Base-by-base conservation (phyloP, 2,113 vertebrate genomes). In the Collichthys lucidus region DNA sequence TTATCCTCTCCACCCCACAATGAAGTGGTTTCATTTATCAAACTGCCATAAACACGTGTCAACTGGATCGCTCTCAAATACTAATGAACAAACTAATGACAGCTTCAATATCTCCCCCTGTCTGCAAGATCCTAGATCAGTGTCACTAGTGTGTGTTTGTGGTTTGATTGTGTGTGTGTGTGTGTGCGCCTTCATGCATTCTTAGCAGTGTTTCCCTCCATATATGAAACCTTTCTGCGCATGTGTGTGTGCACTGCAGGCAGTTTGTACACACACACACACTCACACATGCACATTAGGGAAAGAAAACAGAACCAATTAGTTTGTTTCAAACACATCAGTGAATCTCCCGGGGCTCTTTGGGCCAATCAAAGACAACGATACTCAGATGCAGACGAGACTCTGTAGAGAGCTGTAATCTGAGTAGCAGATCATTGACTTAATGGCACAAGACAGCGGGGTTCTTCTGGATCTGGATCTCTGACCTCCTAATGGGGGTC, bases 41-140 rank as follows among this genome's bases (percentile, higher is more conserved):
- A 91, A 88, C 90, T 63, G 42, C 77, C 76, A 86, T 93, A 80
- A 92, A 90, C 84, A 80, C 74, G 66, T 88, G 75, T 80, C 79
- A 83, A 74, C 74, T 61, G 17, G 22, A 80, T 66, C 84, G 62
- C 73, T 80, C 73, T 87, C 67, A 85, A 88, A 86, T 65, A 44
- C 85, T 94, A 92, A 94, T 85, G 83, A 94, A 92, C 87, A 92
- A 90, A 76, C 88, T 91, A 93, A 92, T 88, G 90, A 94, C 93
- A 85, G 82, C 85, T 88, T 85, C 85, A 84, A 91, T 94, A 82
- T 88, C 80, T 78, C 55, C 60, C 42, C 46, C 83, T 74, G 77
- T 87, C 86, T 88, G 72, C 77, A 74, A 88, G 82, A 94, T 92
- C 86, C 62, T 65, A 82, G 68, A 87, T 84, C 77, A 85, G 66